Base-by-base conservation (phyloP, 1,140 invertebrate genomes). In the Caenorhabditis briggsae region DNA sequence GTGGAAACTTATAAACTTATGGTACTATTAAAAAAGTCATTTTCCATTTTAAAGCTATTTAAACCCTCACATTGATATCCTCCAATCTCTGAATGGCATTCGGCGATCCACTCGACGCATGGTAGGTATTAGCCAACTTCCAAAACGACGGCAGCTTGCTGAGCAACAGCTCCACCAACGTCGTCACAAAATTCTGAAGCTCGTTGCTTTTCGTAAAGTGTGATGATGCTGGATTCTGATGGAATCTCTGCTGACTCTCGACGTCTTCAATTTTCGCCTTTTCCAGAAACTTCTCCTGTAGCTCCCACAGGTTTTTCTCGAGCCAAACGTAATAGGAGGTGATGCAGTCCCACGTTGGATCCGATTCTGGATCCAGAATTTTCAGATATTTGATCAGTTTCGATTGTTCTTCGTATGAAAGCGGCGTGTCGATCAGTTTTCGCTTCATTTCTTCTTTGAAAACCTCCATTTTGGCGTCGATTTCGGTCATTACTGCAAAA, bases 351-450 rank as follows among this genome's bases (percentile, higher is more conserved):
- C 90, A 91, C 2, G 90, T 89, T 0, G 91, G 91, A 82, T 92
- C 90, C 18, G 90, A 92, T 20, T 90, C 88, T 11, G 91, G 91
- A 82, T 92, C 91, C 14, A 92, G 89, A 61, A 91, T 91, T 83
- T 90, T 92, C 12, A 92, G 85, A 82, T 91, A 92, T 74, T 92
- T 92, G 43, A 97, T 96, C 25, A 97, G 93, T 91, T 96, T 96
- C 90, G 96, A 97, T 92, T 98, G 97, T 89, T 98, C 96, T 88
- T 98, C 97, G 18, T 98, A 94, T 89, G 95, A 87, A 95, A 95
- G 93, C 0, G 97, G 96, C 94, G 97, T 96, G 88, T 96, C 95
- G 82, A 96, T 94, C 64, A 99, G 94, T 92, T 96, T 96, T 55
- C 94, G 95, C 89, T 95, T 94, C 33, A 99, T 93, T 90, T 96